A percentile compares a stretch with the other conserved stretches of the same genome.
Evolutionary conservation across 2,113 vertebrate genomes (phyloP).

Genomic region (Ondatra zibethicus): DNA sequence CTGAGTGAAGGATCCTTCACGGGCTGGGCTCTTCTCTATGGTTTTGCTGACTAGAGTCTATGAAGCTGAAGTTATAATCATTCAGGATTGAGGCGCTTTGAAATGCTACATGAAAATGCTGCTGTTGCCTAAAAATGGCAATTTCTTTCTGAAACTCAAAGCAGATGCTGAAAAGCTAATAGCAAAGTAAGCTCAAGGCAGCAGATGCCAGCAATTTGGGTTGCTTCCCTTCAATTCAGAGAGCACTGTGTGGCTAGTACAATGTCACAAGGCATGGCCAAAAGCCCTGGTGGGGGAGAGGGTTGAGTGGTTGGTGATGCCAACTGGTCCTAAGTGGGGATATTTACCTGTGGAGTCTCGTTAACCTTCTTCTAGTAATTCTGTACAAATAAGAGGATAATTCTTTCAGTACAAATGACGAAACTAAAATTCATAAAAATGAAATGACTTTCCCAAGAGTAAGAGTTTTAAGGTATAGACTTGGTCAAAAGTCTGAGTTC

Average conservation of each 20-base stretch:
- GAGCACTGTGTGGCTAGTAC: background rate
- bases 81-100: slow-evolving; percentile 65
- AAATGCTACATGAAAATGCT: slow-evolving; percentile 67
- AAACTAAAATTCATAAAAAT: slow-evolving; percentile 54
- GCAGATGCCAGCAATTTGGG: slow-evolving; percentile 66
- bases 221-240: slow-evolving; percentile 61
- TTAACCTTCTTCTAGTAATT: background rate
- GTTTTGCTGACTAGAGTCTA: slow-evolving; percentile 70
- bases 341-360: background rate
- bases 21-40: slow-evolving; percentile 3
- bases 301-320: background rate
- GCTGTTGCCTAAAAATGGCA: slow-evolving; percentile 76
- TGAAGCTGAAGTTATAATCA: slow-evolving; percentile 66
- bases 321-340: background rate
- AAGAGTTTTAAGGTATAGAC: background rate
- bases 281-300: background rate
- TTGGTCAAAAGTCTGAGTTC: slow-evolving; percentile 7
- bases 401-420: slow-evolving; percentile 9
- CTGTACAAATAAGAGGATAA: background rate
- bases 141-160: slow-evolving; percentile 71
- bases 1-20: slow-evolving; percentile 34
- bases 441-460: background rate
- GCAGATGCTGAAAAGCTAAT: slow-evolving; percentile 73
- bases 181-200: slow-evolving; percentile 70
- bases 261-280: background rate